Evolutionary conservation across 1,140 invertebrate species (phyloP), one percentile per base, ranked within the genome.

Genomic region (Pristionchus pacificus): DNA sequence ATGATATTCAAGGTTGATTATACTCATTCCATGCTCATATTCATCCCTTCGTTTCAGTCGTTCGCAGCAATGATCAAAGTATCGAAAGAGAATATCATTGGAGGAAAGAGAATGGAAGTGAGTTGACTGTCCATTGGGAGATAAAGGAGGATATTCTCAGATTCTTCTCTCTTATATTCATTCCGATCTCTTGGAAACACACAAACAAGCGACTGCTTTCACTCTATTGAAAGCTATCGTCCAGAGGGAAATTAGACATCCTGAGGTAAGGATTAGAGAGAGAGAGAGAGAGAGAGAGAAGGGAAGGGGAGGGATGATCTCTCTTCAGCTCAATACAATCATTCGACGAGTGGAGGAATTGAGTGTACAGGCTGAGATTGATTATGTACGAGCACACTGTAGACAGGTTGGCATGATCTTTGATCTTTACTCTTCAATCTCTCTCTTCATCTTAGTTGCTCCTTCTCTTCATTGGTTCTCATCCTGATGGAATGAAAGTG

Each of bases 1-100:
- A 89, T 90, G 74, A 89, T 91, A 60, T 97, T 96, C 78, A 97
- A 96, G 88, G 90, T 91, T 85, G 76, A n/a, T n/a, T n/a, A n/a
- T n/a, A n/a, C n/a, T n/a, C n/a, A n/a, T n/a, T n/a, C n/a, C n/a
- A n/a, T n/a, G n/a, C n/a, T n/a, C n/a, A n/a, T n/a, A n/a, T 14
- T 14, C 19, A 65, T 58, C 15, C 60, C 29, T 74, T 30, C 2
- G 24, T 66, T 71, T 68, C 65, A 77, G 65, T 71, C 73, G 28
- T 74, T 81, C 33, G 79, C 77, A 31, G 71, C 68, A 60, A 27
- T 96, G 58, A 88, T 96, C 2, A 87, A 90, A 29, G 89, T 92
- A 78, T 89, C 91, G 0, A 89, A 90, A 76, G 88, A 89, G 61
- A 89, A 91, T 79, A 87, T 85, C 6, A 83, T 96, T 1, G 88